These are phyloP conservation scores for Eupelmus urozonus DNA, from an alignment of 2,888 invertebrate species.

Conservation along the genomic window DNA sequence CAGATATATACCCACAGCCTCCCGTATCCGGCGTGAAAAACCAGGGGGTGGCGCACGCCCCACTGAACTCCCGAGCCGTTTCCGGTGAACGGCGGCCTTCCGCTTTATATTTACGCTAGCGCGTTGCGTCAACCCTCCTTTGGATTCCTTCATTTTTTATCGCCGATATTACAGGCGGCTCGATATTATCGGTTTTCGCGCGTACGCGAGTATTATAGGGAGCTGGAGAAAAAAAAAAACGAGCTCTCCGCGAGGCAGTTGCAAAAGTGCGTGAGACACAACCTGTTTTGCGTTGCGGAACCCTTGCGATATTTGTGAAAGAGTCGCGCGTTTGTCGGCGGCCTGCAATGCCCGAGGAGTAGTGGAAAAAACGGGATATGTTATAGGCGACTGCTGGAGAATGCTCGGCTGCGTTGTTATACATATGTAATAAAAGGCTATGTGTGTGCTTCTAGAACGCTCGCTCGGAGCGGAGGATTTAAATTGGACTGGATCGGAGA, in stretches of 20 bases:
- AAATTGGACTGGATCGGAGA: constrained; percentile 19
- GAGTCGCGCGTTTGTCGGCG: constrained; percentile 1
- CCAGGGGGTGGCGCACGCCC: background rate
- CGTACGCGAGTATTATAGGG: background rate
- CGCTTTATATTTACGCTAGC: constrained; percentile 9
- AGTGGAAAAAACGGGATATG: background rate
- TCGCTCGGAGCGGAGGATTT: too few relatives aligned
- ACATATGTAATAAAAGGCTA: background rate
- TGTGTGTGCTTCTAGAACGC: too few relatives aligned
- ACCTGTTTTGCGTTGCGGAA: constrained; percentile 38
- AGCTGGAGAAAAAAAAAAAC: background rate
- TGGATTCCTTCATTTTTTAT: background rate
- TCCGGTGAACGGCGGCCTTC: constrained; percentile 60
- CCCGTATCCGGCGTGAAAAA: constrained; percentile 1
- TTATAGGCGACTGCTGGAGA: constrained; percentile 1
- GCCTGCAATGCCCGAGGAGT: constrained; percentile 11
- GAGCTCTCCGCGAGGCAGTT: background rate
- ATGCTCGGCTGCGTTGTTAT: too few relatives aligned
- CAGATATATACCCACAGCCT: constrained; percentile 14
- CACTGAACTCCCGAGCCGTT: constrained; percentile 34
- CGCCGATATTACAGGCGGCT: background rate
- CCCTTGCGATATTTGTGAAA: constrained; percentile 15
- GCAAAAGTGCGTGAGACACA: constrained; percentile 13
- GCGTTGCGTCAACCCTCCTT: constrained; percentile 37
- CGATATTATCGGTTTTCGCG: constrained; percentile 6